Conservation (phyloP, 2,888 invertebrate genomes). For the Drosophila neotestacea region DNA sequence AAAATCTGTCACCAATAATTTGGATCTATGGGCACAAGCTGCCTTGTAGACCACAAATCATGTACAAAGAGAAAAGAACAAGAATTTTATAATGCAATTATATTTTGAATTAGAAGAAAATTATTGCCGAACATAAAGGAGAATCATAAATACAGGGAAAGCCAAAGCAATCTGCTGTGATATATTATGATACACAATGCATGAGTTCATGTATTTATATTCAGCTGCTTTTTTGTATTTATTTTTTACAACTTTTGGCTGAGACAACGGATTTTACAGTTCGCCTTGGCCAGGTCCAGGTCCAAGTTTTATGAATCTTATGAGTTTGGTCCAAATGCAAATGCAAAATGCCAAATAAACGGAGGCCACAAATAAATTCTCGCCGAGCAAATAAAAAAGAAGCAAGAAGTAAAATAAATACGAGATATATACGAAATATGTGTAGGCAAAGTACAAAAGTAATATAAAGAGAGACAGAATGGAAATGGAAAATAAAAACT, state of each 20-base stretch:
- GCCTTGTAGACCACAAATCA: conserved; percentile 35
- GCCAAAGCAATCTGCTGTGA: conserved; percentile 71
- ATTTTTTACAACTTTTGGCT: conserved; percentile 44
- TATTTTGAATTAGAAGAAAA: conserved; percentile 63
- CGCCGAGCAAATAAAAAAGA: conserved; percentile 44
- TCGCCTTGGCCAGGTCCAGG: conserved; percentile 20
- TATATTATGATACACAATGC: conserved; percentile 65
- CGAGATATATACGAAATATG: conserved; percentile 43
- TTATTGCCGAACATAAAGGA: conserved; percentile 38
- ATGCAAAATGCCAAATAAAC: conserved; percentile 69
- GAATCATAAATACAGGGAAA: conserved; percentile 69
- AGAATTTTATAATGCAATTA: conserved; percentile 70
- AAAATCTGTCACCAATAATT: conserved; percentile 14
- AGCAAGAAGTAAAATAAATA: conserved; percentile 57
- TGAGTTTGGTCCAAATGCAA: conserved; percentile 30
- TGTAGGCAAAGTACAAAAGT: conserved; percentile 43
- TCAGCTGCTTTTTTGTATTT: conserved; percentile 40
- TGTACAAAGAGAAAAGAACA: not conserved
- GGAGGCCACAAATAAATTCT: conserved; percentile 64
- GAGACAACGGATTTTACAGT: conserved; percentile 66
- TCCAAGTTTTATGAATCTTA: conserved; percentile 46
- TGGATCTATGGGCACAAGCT: conserved; percentile 19
- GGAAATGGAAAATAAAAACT: conserved; percentile 35
- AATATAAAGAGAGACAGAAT: conserved; percentile 30
- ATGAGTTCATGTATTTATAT: conserved; percentile 60